Conservation (phyloP, 2,888 invertebrate genomes). For the Gastrophysa polygoni region DNA sequence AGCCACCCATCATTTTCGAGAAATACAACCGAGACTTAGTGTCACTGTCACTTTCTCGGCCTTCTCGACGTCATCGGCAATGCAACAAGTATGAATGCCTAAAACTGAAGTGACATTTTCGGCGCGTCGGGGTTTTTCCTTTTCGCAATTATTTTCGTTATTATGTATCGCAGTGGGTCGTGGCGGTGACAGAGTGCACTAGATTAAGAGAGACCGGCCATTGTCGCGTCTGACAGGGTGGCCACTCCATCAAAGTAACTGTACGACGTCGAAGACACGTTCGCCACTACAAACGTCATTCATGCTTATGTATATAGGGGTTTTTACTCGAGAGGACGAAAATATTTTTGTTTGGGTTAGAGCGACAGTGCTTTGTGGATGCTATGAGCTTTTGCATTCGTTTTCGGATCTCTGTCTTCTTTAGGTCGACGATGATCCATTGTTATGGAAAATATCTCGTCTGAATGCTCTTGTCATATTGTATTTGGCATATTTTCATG, state of each 20-base stretch:
- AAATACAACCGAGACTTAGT: too few species aligned
- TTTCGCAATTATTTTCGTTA: slow-evolving; percentile 33
- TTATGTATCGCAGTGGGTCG: slow-evolving; percentile 40
- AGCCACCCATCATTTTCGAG: too few species aligned
- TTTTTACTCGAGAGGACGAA: slow-evolving; percentile 8
- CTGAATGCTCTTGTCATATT: too few species aligned
- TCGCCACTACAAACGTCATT: slow-evolving; percentile 43
- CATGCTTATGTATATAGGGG: slow-evolving; percentile 35
- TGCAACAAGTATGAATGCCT: too few species aligned
- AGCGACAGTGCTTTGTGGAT: neutral
- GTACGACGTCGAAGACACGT: slow-evolving; percentile 34
- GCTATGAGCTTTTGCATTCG: too few species aligned
- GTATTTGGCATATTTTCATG: too few species aligned
- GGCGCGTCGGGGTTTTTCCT: slow-evolving; percentile 20
- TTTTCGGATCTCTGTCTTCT: too few species aligned
- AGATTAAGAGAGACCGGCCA: slow-evolving; percentile 50
- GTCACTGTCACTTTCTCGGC: too few species aligned
- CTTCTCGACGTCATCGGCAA: too few species aligned
- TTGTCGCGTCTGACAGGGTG: slow-evolving; percentile 53
- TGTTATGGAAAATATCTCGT: too few species aligned
- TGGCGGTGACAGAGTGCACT: slow-evolving; percentile 55
- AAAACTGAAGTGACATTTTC: too few species aligned
- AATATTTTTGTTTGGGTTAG: slow-evolving; percentile 13
- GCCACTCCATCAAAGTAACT: slow-evolving; percentile 55
- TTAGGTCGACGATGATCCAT: too few species aligned